These are phyloP conservation scores for Cladorhizidae sp. DNA, from an alignment of 37 sponge, comb jelly and placozoan genomes.

Conservation along the genomic window DNA sequence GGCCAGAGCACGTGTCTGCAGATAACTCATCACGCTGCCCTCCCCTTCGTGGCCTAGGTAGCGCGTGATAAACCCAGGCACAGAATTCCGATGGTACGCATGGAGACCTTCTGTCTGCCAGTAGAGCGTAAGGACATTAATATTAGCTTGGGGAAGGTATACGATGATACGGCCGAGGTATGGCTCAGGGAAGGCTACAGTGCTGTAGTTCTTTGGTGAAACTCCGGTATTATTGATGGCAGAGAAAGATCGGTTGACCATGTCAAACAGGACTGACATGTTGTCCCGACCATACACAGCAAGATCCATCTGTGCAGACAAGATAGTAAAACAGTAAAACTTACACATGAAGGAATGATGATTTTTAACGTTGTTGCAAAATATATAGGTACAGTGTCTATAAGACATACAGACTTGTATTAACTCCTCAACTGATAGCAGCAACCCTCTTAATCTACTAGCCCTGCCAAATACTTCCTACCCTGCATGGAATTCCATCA, in stretches of 20 bases:
- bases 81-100: slow-evolving; percentile 12
- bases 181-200: slow-evolving; percentile 41
- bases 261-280: slow-evolving; percentile 38
- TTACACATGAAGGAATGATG: too few relatives aligned
- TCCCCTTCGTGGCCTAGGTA: slow-evolving; percentile 59
- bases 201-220: background rate
- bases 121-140: slow-evolving; percentile 27
- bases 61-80: slow-evolving; percentile 26
- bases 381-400: too few relatives aligned
- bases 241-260: slow-evolving; percentile 59
- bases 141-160: slow-evolving; percentile 47
- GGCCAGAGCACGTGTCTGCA: slow-evolving; percentile 31
- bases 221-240: slow-evolving; percentile 61
- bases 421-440: too few relatives aligned
- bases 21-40: slow-evolving; percentile 28
- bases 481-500: too few relatives aligned
- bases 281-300: slow-evolving; percentile 79
- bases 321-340: too few relatives aligned
- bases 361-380: too few relatives aligned
- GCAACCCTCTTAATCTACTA: too few relatives aligned
- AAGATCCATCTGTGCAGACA: slow-evolving; percentile 76
- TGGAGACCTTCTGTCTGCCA: slow-evolving; percentile 57
- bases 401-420: too few relatives aligned
- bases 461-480: too few relatives aligned
- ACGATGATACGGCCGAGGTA: slow-evolving; percentile 40